Evolutionary conservation across 1,140 invertebrate genomes (phyloP).

Genomic region (Pomacea maculata): DNA sequence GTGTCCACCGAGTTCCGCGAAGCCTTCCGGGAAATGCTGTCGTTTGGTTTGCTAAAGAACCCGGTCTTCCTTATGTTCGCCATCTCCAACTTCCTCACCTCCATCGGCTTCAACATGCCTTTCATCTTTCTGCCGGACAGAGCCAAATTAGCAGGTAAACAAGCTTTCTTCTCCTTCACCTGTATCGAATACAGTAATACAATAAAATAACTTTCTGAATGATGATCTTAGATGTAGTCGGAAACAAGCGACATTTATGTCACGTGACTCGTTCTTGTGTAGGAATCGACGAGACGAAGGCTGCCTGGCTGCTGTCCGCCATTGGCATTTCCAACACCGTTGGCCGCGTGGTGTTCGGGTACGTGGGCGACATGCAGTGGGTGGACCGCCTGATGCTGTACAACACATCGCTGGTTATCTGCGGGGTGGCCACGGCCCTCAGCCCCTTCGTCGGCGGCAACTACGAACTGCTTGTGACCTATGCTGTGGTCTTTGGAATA

Average conservation of each 20-base stretch:
- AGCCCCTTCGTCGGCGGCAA: conserved; percentile 75
- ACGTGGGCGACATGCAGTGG: conserved; percentile 68
- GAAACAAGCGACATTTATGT: no score
- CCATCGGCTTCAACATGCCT: conserved; percentile 95
- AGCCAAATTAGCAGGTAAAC: conserved; percentile 36
- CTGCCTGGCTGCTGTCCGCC: conserved; percentile 89
- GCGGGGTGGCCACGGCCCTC: conserved; percentile 79
- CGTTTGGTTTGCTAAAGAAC: conserved; percentile 84
- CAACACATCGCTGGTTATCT: conserved; percentile 84
- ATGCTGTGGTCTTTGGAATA: conserved; percentile 84
- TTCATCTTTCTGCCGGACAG: conserved; percentile 78
- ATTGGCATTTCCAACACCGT: conserved; percentile 76
- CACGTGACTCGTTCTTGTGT: background rate
- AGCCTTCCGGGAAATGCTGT: conserved; percentile 82
- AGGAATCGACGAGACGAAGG: conserved; percentile 74
- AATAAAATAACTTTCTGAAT: no score
- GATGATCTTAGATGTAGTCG: no score
- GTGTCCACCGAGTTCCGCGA: conserved; percentile 38
- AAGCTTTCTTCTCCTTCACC: no score
- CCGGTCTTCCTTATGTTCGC: conserved; percentile 90
- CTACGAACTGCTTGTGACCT: conserved; percentile 78
- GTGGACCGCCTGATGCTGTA: conserved; percentile 78
- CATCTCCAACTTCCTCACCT: conserved; percentile 93
- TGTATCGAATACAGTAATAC: no score
- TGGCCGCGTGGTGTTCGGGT: conserved; percentile 69